These are phyloP conservation scores for Gymnodraco acuticeps DNA, from an alignment of 2,797 vertebrate genomes.

Conservation along the genomic window DNA sequence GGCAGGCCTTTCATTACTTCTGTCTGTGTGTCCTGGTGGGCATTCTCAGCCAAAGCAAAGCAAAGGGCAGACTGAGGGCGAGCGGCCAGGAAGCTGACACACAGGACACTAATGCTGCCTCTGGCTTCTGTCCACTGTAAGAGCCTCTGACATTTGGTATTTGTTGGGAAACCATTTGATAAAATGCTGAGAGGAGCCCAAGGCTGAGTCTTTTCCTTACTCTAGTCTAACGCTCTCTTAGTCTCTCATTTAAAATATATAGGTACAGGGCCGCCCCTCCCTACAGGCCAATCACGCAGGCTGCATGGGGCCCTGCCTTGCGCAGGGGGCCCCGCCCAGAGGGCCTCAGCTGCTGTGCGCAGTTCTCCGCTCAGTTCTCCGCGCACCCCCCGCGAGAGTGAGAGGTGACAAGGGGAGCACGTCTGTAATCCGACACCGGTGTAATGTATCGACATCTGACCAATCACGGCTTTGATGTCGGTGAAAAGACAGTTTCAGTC, in stretches of 20 bases:
- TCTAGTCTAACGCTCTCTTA: background rate
- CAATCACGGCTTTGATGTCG: too few species aligned
- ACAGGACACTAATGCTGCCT: slow-evolving; percentile 64
- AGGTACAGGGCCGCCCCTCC: too few species aligned
- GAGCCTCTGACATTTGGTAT: slow-evolving; percentile 70
- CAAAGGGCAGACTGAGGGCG: slow-evolving; percentile 63
- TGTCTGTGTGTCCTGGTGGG: slow-evolving; percentile 37
- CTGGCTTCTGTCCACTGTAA: slow-evolving; percentile 71
- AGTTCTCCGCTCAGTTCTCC: too few species aligned
- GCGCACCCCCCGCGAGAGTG: too few species aligned
- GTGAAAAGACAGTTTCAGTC: too few species aligned
- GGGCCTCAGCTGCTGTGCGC: too few species aligned
- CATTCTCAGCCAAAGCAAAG: slow-evolving; percentile 41
- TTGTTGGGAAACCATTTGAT: slow-evolving; percentile 61
- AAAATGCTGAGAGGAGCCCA: slow-evolving; percentile 47
- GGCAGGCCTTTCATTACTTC: slow-evolving; percentile 28
- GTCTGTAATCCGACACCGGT: too few species aligned
- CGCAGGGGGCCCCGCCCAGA: too few species aligned
- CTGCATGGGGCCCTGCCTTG: too few species aligned
- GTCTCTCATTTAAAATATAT: slow-evolving; percentile 21
- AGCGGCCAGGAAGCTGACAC: slow-evolving; percentile 63
- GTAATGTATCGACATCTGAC: too few species aligned
- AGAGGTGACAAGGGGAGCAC: too few species aligned
- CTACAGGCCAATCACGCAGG: too few species aligned
- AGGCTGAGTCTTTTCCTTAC: slow-evolving; percentile 20